These are phyloP conservation scores for Plumapathes pennacea DNA, from an alignment of 92 coral and sea anemone genomes.

Conservation along the genomic window DNA sequence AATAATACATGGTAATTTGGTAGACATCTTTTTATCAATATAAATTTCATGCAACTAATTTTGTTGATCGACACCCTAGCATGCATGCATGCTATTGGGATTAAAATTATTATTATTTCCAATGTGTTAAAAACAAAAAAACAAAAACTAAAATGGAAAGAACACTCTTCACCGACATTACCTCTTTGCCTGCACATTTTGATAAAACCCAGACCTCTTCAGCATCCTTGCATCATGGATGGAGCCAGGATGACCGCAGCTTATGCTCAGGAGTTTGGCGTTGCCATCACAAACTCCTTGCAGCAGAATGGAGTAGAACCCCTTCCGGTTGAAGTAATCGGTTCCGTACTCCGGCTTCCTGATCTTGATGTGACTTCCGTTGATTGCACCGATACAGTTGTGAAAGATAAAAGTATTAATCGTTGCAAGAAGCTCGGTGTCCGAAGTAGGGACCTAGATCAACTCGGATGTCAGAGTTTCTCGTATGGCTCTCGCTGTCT, in stretches of 20 bases:
- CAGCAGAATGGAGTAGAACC: slow-evolving; percentile 28
- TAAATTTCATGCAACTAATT: no score
- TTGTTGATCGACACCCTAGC: no score
- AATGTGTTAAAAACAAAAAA: no score
- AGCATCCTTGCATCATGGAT: slow-evolving; percentile 40
- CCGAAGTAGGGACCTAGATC: slow-evolving; percentile 16
- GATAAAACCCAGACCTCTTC: slow-evolving; percentile 23
- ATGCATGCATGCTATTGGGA: no score
- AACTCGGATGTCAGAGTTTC: slow-evolving; percentile 4
- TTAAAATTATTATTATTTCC: no score
- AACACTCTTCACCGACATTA: no score
- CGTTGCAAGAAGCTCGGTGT: slow-evolving; percentile 17
- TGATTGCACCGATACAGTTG: slow-evolving; percentile 33
- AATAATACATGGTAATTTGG: no score
- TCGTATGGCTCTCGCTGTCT: slow-evolving; percentile 18
- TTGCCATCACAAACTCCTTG: slow-evolving; percentile 49
- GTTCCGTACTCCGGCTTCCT: slow-evolving; percentile 21
- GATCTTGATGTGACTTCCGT: slow-evolving; percentile 28
- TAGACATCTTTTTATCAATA: no score
- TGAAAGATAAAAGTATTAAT: slow-evolving; percentile 15
- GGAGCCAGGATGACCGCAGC: slow-evolving; percentile 50
- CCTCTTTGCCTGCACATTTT: slow-evolving; percentile 23
- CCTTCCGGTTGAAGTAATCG: slow-evolving; percentile 32
- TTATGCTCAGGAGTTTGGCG: slow-evolving; percentile 34
- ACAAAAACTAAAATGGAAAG: no score